These are phyloP conservation scores for Zophobas atratus DNA, from an alignment of 1,140 invertebrate genomes.

Conservation along the genomic window DNA sequence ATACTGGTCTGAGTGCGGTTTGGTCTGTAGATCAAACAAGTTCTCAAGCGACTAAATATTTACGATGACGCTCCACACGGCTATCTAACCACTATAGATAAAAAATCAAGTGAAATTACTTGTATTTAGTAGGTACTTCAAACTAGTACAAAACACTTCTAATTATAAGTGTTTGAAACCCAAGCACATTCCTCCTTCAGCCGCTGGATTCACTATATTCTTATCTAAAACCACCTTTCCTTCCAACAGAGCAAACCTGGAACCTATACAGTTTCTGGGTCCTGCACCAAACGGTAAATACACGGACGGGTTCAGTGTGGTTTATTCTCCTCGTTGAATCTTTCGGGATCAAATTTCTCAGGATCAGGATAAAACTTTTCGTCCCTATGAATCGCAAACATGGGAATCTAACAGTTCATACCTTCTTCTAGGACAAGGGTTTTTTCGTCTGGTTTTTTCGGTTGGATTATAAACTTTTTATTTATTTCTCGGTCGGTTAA, in stretches of 20 bases:
- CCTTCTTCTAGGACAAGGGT: constrained; percentile 62
- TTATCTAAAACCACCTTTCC: constrained; percentile 55
- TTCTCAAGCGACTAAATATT: too few relatives aligned
- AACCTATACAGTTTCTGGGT: constrained; percentile 72
- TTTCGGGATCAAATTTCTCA: constrained; percentile 73
- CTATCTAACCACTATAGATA: too few relatives aligned
- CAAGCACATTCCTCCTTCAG: constrained; percentile 66
- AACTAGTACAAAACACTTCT: too few relatives aligned
- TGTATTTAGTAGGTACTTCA: too few relatives aligned
- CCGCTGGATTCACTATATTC: constrained; percentile 61
- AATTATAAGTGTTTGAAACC: constrained; percentile 41
- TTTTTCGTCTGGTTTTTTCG: constrained; percentile 11
- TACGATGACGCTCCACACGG: too few relatives aligned
- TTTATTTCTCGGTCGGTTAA: constrained; percentile 69
- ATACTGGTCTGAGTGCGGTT: too few relatives aligned
- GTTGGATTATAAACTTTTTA: constrained; percentile 69
- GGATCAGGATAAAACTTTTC: constrained; percentile 65
- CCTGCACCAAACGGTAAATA: constrained; percentile 74
- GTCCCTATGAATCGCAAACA: constrained; percentile 70
- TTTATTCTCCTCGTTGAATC: constrained; percentile 67
- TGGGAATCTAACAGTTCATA: constrained; percentile 60
- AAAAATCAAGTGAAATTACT: too few relatives aligned
- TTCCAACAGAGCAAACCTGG: constrained; percentile 56
- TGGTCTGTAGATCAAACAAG: too few relatives aligned
- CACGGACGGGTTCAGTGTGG: constrained; percentile 65